phyloP scores from a whole-genome alignment of 2,888 invertebrate species.

The Bellardia pandia region DNA sequence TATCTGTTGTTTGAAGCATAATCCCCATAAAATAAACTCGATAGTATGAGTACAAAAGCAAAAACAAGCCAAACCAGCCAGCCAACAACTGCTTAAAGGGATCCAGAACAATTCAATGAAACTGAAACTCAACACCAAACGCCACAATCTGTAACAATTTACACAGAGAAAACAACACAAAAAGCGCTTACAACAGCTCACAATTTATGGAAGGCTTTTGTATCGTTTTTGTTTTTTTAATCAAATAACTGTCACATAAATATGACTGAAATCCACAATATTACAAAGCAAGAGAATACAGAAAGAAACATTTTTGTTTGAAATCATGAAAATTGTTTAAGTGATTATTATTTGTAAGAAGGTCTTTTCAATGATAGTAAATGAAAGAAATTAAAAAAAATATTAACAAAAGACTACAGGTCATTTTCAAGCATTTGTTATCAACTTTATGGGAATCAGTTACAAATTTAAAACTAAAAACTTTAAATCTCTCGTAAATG shows the following conservation, averaged over 20 bases:
- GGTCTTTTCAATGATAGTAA: background rate
- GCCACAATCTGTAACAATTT: constrained; percentile 47
- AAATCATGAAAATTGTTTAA: constrained; percentile 45
- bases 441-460: constrained; percentile 48
- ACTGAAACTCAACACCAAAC: constrained; percentile 24
- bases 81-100: constrained; percentile 29
- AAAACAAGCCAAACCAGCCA: too few relatives aligned
- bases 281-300: constrained; percentile 4
- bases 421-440: constrained; percentile 58
- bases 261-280: constrained; percentile 60
- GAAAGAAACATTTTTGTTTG: constrained; percentile 13
- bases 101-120: constrained; percentile 20
- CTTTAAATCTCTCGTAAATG: background rate
- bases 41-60: background rate
- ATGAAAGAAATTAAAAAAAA: constrained; percentile 1
- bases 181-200: constrained; percentile 3
- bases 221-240: constrained; percentile 35
- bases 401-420: constrained; percentile 54
- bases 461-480: constrained; percentile 3
- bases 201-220: constrained; percentile 44
- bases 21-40: constrained; percentile 1
- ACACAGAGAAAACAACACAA: background rate
- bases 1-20: constrained; percentile 7
- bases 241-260: constrained; percentile 72
- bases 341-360: constrained; percentile 53